Percentiles rank a stretch among this genome's conserved stretches.
Evolutionary conservation across 2,797 vertebrate genomes (phyloP).

Genomic region (Harpagifer antarcticus): DNA sequence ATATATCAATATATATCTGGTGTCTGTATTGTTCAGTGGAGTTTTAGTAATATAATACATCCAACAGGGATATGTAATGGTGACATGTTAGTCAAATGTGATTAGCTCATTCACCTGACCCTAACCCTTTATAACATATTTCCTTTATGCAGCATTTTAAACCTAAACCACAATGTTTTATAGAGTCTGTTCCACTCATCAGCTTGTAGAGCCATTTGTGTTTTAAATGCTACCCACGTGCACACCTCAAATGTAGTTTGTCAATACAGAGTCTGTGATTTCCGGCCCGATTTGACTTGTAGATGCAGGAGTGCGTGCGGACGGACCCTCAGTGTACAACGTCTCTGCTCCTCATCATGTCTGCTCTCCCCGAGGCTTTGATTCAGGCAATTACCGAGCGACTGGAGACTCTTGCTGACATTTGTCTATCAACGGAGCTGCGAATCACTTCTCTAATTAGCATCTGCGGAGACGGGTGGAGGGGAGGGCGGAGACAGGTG

Average conservation of each 20-base stretch:
- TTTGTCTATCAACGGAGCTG: conserved; percentile 84
- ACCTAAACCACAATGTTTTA: not conserved
- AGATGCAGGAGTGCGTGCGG: conserved; percentile 44
- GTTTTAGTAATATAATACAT: too few relatives aligned
- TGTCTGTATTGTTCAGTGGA: too few relatives aligned
- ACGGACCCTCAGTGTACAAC: conserved; percentile 35
- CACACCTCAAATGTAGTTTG: conserved; percentile 4
- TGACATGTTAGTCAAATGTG: too few relatives aligned
- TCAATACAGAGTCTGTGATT: conserved; percentile 32
- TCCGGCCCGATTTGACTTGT: conserved; percentile 62
- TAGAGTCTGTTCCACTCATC: too few relatives aligned
- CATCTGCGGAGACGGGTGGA: conserved; percentile 59
- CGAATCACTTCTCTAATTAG: conserved; percentile 83
- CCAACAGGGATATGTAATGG: too few relatives aligned
- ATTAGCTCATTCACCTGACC: too few relatives aligned
- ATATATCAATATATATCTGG: too few relatives aligned
- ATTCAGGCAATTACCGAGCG: conserved; percentile 82
- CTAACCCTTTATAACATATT: too few relatives aligned
- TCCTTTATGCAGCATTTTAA: not conserved
- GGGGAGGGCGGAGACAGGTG: conserved; percentile 7
- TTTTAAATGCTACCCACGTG: conserved; percentile 4
- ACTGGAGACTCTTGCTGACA: conserved; percentile 81
- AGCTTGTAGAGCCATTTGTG: not conserved
- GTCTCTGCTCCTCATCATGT: conserved; percentile 51
- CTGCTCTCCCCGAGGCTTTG: conserved; percentile 66